phyloP scores from a whole-genome alignment of 2,113 vertebrate species.

The Xenopus tropicalis region UCB_Xtro_10.0 CM004448.2:32771501-32772000 shows the following conservation, averaged over 20 bases:
- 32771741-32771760: no score
- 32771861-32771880: background rate
- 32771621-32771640: conserved; percentile 61
- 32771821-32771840: conserved; percentile 2
- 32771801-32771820: background rate
- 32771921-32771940: no score
- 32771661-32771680: no score
- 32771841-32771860: conserved; percentile 6
- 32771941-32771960: no score
- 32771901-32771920: no score
- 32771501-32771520: conserved; percentile 89
- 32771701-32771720: background rate
- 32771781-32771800: no score
- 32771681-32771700: background rate
- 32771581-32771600: conserved; percentile 36
- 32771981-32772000: no score
- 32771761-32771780: no score
- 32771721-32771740: background rate
- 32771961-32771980: no score
- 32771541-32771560: conserved; percentile 3
- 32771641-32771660: no score
- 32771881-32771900: background rate
- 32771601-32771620: conserved; percentile 52
- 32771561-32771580: conserved; percentile 51
- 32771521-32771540: conserved; percentile 38